Evolutionary conservation across 1,140 invertebrate species (phyloP).

Genomic region (Euura saliciscinereae): DNA sequence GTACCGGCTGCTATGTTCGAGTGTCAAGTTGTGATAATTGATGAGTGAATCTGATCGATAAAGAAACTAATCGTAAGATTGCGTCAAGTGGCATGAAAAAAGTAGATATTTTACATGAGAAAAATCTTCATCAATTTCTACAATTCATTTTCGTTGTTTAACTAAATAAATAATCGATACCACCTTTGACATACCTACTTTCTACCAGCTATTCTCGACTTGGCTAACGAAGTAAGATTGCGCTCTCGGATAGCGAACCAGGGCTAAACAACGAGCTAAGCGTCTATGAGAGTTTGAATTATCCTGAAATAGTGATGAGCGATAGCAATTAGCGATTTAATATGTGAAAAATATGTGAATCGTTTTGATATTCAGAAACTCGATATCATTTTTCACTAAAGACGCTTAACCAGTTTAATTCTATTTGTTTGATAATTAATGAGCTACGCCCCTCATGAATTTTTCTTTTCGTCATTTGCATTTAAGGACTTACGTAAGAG

Average conservation of each 20-base stretch:
- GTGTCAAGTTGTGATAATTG: too few relatives aligned
- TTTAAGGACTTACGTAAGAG: not conserved
- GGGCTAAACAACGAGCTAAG: not conserved
- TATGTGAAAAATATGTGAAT: not conserved
- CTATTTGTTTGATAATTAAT: not conserved
- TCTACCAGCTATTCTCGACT: too few relatives aligned
- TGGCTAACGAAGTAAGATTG: too few relatives aligned
- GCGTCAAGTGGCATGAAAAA: not conserved
- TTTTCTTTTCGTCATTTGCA: not conserved
- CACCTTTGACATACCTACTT: too few relatives aligned
- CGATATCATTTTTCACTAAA: too few relatives aligned
- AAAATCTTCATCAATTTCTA: too few relatives aligned
- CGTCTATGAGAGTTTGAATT: not conserved
- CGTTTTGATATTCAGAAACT: too few relatives aligned
- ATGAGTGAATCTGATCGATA: not conserved
- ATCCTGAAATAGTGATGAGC: not conserved
- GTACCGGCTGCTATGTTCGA: too few relatives aligned
- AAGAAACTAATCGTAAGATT: not conserved
- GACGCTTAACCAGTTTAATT: not conserved
- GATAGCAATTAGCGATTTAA: not conserved
- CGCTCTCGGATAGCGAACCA: too few relatives aligned
- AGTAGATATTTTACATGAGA: too few relatives aligned
- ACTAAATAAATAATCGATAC: too few relatives aligned
- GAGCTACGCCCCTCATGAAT: not conserved
- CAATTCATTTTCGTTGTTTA: too few relatives aligned